Evolutionary conservation across 2,888 invertebrate species (phyloP), one percentile per base, ranked within the genome.

Genomic region (Balanococcus diminutus): DNA sequence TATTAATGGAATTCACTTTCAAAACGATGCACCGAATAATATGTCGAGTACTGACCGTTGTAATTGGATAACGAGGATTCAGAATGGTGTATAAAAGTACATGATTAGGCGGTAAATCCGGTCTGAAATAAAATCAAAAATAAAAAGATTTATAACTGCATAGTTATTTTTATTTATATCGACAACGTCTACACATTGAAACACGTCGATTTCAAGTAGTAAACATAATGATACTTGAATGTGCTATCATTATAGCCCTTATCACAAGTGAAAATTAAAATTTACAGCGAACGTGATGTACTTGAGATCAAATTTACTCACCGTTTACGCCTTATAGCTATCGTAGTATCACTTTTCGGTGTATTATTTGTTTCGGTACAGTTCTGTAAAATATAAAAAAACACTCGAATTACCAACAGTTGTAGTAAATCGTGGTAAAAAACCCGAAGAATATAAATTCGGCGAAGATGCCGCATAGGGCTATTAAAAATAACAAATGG

Each of bases 61-160:
- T 98, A 91, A 99, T 98, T 87, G 99, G 98, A 91, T 99, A 99
- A 90, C 98, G 96, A 87, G 98, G 98, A 91, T 99, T 99, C 91
- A 98, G 95, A 91, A 99, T 95, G 90, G 98, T 98, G 92, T 98
- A 97, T 88, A 99, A 94, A 89, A 99, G 92, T 89, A 99, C 96
- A 92, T 98, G 97, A 92, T 99, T 99, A 89, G 96, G 96, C 90
- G 87, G 87, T 36, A 87, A 86, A 32, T 87, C 87, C 0, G 87
- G 86, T 81, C 86, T 86, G 79, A 42, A 85, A 85, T 72, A 42
- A 72, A 72, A 46, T n/a, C 3, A 14, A 22, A 56, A 56, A 22
- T 22, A 56, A 22, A 0, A 22, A n/a, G n/a, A 22, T 56, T 56
- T 56, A 22, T 8, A 56, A 56, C n/a, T 19, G 56, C 56, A 56